These are phyloP conservation scores for Heliconius sara DNA, from an alignment of 2,888 invertebrate genomes.

Conservation along the genomic window DNA sequence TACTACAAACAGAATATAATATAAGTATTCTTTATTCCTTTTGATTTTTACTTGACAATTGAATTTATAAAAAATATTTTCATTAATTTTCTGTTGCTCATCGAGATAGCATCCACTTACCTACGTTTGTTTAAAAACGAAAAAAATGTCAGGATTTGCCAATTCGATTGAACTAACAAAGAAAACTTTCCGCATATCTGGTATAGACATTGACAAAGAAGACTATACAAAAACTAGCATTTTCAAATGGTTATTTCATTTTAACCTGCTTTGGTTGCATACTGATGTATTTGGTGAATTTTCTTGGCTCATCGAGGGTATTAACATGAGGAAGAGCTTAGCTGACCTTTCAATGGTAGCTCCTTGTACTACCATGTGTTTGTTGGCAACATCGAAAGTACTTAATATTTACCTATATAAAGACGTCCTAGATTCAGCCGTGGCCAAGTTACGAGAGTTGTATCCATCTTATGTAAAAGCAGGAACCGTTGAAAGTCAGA, in stretches of 20 bases:
- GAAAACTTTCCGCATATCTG: conserved; percentile 58
- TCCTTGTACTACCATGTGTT: conserved; percentile 62
- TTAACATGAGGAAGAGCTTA: conserved; percentile 56
- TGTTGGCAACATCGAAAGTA: conserved; percentile 61
- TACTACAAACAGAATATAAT: conserved; percentile 41
- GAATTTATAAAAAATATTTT: conserved; percentile 26
- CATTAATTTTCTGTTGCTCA: conserved; percentile 15
- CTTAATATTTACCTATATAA: conserved; percentile 56
- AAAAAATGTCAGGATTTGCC: conserved; percentile 50
- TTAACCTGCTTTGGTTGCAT: conserved; percentile 59
- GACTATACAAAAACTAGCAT: neutral
- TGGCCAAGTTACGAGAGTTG: conserved; percentile 58
- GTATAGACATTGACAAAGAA: conserved; percentile 55
- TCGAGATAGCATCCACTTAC: neutral
- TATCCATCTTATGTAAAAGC: conserved; percentile 53
- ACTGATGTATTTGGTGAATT: conserved; percentile 62
- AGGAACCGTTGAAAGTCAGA: conserved; percentile 46
- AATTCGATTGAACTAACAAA: conserved; percentile 56
- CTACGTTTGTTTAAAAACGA: neutral
- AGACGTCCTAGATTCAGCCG: conserved; percentile 52
- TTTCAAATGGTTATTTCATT: conserved; percentile 52
- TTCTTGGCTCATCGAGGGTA: conserved; percentile 60
- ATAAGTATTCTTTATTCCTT: conserved; percentile 42
- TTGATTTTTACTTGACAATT: conserved; percentile 34
- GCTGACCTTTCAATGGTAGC: conserved; percentile 60